Evolutionary conservation across 2,888 invertebrate species (phyloP).

Genomic region (Camptogramma bilineatum): DNA sequence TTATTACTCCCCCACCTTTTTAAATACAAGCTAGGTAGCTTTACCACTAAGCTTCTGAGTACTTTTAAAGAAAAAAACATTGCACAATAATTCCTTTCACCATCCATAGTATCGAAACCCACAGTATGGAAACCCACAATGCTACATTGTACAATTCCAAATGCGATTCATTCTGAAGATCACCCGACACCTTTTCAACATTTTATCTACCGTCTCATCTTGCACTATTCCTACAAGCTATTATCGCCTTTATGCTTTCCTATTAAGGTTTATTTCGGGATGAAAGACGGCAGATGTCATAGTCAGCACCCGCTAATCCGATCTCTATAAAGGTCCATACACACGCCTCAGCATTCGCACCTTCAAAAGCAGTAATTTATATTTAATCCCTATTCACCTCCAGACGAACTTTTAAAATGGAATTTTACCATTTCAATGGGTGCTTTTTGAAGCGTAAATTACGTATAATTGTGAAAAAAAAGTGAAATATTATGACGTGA

Average conservation of each 20-base stretch:
- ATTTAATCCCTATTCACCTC: constrained; percentile 50
- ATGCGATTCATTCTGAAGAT: constrained; percentile 34
- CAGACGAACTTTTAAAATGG: constrained; percentile 47
- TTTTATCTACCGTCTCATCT: constrained; percentile 25
- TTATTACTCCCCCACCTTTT: background rate
- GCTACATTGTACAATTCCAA: constrained; percentile 33
- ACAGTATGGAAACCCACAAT: constrained; percentile 16
- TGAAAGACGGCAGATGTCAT: constrained; percentile 15
- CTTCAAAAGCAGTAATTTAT: constrained; percentile 41
- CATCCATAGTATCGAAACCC: constrained; percentile 7
- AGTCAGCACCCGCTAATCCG: constrained; percentile 37
- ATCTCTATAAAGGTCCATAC: constrained; percentile 34
- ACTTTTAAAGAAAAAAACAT: background rate
- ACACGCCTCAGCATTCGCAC: constrained; percentile 32
- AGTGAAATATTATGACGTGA: constrained; percentile 22
- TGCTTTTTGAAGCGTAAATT: constrained; percentile 34
- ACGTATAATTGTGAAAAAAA: constrained; percentile 33
- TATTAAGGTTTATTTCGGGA: constrained; percentile 12
- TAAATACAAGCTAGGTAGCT: background rate
- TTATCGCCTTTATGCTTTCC: background rate
- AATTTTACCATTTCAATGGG: constrained; percentile 46
- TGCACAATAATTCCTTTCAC: constrained; percentile 2
- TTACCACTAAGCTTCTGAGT: background rate
- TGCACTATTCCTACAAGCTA: constrained; percentile 13
- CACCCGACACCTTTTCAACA: constrained; percentile 38